Conservation (phyloP, 2,113 vertebrate genomes). For the Sylvietta virens region DNA sequence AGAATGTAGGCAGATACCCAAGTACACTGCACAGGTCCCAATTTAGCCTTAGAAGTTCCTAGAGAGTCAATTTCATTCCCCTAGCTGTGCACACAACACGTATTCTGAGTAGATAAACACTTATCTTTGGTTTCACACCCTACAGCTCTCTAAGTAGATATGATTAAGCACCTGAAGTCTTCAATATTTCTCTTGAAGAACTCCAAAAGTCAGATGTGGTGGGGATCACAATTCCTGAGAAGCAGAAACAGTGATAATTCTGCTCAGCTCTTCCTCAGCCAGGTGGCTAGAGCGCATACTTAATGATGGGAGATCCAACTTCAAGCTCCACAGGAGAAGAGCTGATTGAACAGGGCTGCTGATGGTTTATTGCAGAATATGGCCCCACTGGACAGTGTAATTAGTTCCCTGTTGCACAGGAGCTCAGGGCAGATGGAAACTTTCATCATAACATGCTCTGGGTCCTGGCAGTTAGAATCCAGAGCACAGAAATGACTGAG, state of each 20-base stretch:
- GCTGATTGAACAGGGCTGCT: not conserved
- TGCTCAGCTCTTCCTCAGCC: not conserved
- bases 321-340: not conserved
- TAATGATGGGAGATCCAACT: not conserved
- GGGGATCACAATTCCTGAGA: not conserved
- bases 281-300: not conserved
- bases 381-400: not conserved
- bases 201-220: not conserved
- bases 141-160: not conserved
- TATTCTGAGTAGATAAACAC: not conserved
- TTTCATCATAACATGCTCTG: accelerated
- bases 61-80: not conserved
- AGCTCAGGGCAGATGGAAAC: not conserved
- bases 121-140: not conserved
- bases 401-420: not conserved
- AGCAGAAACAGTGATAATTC: not conserved
- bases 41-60: not conserved
- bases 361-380: not conserved
- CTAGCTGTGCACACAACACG: not conserved
- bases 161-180: not conserved
- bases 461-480: not conserved
- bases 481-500: not conserved
- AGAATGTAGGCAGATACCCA: not conserved
- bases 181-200: not conserved
- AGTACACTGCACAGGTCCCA: not conserved